Evolutionary conservation across 2,888 invertebrate species (phyloP).

Genomic region (Callyntrura guangdongensis): DNA sequence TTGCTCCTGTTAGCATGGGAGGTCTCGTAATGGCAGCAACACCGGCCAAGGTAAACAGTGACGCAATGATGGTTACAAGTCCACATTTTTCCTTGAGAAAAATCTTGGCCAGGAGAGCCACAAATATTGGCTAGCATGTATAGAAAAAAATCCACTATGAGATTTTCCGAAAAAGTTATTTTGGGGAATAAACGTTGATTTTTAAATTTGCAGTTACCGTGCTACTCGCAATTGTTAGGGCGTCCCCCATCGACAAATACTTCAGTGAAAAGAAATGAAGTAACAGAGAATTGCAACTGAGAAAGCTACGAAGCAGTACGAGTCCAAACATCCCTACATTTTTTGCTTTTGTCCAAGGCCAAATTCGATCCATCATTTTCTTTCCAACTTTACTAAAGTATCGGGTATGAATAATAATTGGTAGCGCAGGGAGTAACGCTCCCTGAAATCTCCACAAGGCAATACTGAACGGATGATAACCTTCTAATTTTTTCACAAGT

Average conservation of each 20-base stretch:
- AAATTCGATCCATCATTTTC: conserved; percentile 69
- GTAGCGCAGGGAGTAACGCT: conserved; percentile 80
- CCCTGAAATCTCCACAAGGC: conserved; percentile 82
- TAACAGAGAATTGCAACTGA: conserved; percentile 81
- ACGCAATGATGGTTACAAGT: conserved; percentile 81
- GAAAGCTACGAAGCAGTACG: conserved; percentile 77
- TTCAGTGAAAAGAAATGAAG: conserved; percentile 83
- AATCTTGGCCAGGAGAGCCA: conserved; percentile 74
- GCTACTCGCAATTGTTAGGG: conserved; percentile 81
- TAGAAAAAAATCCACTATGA: not conserved
- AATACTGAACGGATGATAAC: conserved; percentile 80
- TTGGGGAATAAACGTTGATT: not conserved
- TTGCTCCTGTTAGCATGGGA: conserved; percentile 79
- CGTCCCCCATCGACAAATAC: conserved; percentile 82
- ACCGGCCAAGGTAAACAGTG: conserved; percentile 79
- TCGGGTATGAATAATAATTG: conserved; percentile 68
- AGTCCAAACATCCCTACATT: conserved; percentile 76
- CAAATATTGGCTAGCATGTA: conserved; percentile 72
- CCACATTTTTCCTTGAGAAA: conserved; percentile 81
- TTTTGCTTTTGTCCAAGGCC: conserved; percentile 71
- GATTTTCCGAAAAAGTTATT: not conserved
- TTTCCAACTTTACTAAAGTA: conserved; percentile 69
- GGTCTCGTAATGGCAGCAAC: conserved; percentile 80
- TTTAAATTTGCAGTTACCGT: conserved; percentile 38
- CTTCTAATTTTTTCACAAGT: conserved; percentile 80